Evolutionary conservation across 2,888 invertebrate genomes (phyloP).

Genomic region (Tipula confusa): DNA sequence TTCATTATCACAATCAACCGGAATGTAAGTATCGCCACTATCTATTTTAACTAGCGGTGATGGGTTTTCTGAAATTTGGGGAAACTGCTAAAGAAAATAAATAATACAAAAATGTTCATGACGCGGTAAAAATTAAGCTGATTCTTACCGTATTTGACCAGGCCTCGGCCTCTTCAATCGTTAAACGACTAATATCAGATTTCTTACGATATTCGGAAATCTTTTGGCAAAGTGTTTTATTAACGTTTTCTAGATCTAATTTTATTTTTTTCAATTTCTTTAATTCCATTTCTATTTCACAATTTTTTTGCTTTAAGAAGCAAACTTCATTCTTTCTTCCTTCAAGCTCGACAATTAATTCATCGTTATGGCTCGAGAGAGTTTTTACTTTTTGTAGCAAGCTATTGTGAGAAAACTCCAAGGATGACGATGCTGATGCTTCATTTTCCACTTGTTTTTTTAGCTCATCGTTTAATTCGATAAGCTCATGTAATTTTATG

Average conservation of each 20-base stretch:
- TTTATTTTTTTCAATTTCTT: background rate
- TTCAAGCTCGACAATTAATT: background rate
- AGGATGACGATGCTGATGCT: background rate
- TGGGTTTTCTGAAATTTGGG: slow-evolving; percentile 13
- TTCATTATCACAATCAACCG: background rate
- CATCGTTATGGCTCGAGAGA: background rate
- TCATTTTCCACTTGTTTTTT: background rate
- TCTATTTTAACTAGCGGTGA: background rate
- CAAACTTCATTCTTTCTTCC: background rate
- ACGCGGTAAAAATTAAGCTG: background rate
- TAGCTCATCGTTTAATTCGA: background rate
- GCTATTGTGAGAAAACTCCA: background rate
- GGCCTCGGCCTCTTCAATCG: background rate
- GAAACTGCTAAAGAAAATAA: slow-evolving; percentile 20
- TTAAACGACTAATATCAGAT: background rate
- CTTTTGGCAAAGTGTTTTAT: background rate
- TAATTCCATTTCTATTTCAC: background rate
- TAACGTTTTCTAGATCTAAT: background rate
- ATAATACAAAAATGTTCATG: background rate
- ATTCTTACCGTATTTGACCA: slow-evolving; percentile 7
- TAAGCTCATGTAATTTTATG: background rate
- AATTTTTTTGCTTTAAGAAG: background rate
- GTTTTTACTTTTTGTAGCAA: background rate
- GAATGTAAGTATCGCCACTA: background rate
- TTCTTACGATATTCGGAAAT: background rate